A percentile compares a stretch with the other conserved stretches of the same genome.
Evolutionary conservation across 2,113 vertebrate species (phyloP).

Genomic region (Oryzias celebensis): DNA sequence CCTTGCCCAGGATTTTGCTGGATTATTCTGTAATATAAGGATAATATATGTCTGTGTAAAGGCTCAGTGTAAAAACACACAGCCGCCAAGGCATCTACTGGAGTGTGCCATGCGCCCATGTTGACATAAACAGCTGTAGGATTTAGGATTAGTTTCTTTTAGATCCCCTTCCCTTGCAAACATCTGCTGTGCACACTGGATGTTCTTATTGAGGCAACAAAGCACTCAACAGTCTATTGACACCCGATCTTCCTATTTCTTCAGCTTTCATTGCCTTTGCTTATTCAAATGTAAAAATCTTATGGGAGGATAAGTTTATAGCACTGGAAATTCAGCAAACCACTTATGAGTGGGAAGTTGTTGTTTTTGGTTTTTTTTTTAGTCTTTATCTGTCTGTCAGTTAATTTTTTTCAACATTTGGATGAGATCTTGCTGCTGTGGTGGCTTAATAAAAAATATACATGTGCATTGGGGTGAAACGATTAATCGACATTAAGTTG

Average conservation of each 20-base stretch:
- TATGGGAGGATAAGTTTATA: conserved; percentile 7
- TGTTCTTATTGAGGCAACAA: conserved; percentile 50
- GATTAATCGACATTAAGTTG: neutral
- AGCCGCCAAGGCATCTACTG: conserved; percentile 14
- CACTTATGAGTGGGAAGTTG: conserved; percentile 28
- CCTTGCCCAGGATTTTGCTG: conserved; percentile 27
- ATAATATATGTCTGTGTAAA: conserved; percentile 41
- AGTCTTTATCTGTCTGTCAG: conserved; percentile 47
- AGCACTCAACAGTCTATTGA: conserved; percentile 26
- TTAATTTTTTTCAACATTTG: conserved; percentile 40
- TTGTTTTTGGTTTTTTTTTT: conserved; percentile 33
- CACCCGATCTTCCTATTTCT: conserved; percentile 32
- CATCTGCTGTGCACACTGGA: conserved; percentile 62
- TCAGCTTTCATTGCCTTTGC: conserved; percentile 38
- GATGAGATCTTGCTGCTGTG: conserved; percentile 46
- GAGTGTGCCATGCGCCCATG: conserved; percentile 37
- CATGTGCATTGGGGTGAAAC: conserved; percentile 35
- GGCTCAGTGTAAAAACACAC: conserved; percentile 24
- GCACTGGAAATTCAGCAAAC: conserved; percentile 14
- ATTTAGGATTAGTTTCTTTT: conserved; percentile 63
- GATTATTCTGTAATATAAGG: conserved; percentile 52
- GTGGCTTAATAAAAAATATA: conserved; percentile 31
- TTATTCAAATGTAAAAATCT: conserved; percentile 39
- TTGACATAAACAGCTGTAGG: conserved; percentile 59
- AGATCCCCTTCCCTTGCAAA: conserved; percentile 57